Evolutionary conservation across 2,888 invertebrate species (phyloP), one percentile per base, ranked within the genome.

Genomic region (Phaedon cochleariae): DNA sequence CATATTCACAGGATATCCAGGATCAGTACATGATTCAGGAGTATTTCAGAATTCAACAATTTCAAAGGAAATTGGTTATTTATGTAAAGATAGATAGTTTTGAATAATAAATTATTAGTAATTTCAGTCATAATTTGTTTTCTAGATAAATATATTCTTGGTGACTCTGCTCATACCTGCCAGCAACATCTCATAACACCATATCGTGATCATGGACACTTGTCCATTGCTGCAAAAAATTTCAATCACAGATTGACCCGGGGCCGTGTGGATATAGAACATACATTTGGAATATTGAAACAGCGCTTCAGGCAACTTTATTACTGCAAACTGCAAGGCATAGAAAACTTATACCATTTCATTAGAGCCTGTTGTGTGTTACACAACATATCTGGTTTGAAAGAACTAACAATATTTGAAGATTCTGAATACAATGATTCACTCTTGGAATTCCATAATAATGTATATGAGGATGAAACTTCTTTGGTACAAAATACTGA

Each of bases 271-370:
- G 48, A 59, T 29, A 59, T 59, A 29, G 59, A 59, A 59, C 46
- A 59, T 31, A 59, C 17, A 26, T 62, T 58, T 62, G 55, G 51
- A 0, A 62, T 55, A 34, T 21, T 57, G 7, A 62, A 62, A 48
- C 62, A 62, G 37, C 46, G 45, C n/a, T 62, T 55, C 21, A 51
- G 62, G 20, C 48, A 57, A 49, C 21, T 62, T 18, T 62, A 62
- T 34, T 48, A 55, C 49, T 37, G 48, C 15, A 62, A 62, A 62
- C 15, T 62, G 34, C 46, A 37, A 48, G 48, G 51, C 22, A 22
- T 57, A 18, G 12, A 48, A 48, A 12, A 55, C 21, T 48, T 62
- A 34, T 49, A 34, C 10, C 51, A 62, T 41, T 52, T 62, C n/a
- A n/a, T 57, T 34, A 31, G 51, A 21, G 57, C 51, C 12, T 51